phyloP scores from a whole-genome alignment of 2,888 invertebrate species.

The Cephus sareptanus region DNA sequence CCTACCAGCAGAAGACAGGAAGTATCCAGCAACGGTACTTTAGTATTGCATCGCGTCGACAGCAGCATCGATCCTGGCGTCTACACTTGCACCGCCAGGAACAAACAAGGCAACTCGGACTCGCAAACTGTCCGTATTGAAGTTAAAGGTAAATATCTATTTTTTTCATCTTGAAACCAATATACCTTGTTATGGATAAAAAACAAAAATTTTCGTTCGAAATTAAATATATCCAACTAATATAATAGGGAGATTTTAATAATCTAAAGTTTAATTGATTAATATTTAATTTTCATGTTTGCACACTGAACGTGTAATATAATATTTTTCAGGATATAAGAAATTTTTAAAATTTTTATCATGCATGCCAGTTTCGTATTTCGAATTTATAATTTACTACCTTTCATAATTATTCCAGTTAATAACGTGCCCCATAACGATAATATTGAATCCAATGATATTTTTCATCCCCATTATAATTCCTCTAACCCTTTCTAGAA shows the following conservation, averaged over 20 bases:
- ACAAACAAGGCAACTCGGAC: conserved; percentile 83
- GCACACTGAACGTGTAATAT: neutral
- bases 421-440: neutral
- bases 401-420: neutral
- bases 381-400: neutral
- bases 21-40: conserved; percentile 86
- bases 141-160: conserved; percentile 64
- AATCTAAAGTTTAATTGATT: neutral
- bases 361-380: neutral
- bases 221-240: neutral
- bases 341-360: neutral
- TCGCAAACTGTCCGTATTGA: conserved; percentile 69
- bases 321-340: neutral
- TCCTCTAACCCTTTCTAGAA: neutral
- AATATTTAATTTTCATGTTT: neutral
- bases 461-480: too few relatives aligned
- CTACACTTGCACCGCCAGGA: conserved; percentile 90
- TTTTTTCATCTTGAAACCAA: neutral
- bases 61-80: conserved; percentile 87
- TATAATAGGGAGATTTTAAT: neutral
- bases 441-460: neutral
- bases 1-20: conserved; percentile 89
- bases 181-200: neutral
- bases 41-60: conserved; percentile 88
- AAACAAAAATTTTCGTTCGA: neutral